Base-by-base conservation (phyloP, 2,888 invertebrate species). In the Ommatoiulus sabulosus region DNA sequence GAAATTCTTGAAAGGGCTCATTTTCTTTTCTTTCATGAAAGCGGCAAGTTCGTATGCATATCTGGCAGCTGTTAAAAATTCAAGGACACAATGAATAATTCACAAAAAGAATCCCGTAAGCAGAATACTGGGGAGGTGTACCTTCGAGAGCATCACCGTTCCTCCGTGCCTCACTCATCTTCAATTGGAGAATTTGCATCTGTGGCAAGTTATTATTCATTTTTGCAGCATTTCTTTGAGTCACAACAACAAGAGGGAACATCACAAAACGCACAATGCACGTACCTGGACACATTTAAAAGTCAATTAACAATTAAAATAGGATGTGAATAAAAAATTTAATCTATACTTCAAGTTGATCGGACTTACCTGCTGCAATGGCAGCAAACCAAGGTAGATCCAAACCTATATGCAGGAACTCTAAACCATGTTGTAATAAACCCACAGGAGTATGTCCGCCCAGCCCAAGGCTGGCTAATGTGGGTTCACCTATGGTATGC, bases 351-450 rank as follows among this genome's bases (percentile, higher is more conserved):
- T 35, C 2, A 35, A 35, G 35, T 35, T 35, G 35, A 63, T 86
- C 91, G 89, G 91, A 44, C 91, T 90, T 93, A 95, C 95, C 96
- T 88, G 96, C 93, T 3, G 95, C 94, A 91, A 99, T 98, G 15
- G 97, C 94, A 63, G 94, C 95, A 98, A 98, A 99, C 99, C 99
- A 99, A 0, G 99, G 99, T 15, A 99, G 90, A 91, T 96, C 97
- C 15, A 94, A 92, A 0, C 94, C 93, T n/a, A 96, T 94, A 92
- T 99, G 99, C 72, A 98, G 91, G 91, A 94, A 96, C 93, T 99
- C 98, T 91, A 99, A 93, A 90, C 94, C 94, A 86, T 95, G 94
- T 92, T 98, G 97, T 17, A 97, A 94, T 6, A 97, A 92, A 0
- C 98, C 98, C 0, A 96, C 94, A 0, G 98, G 98, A 20, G 94